Conservation (phyloP, 2,888 invertebrate genomes). For the Teleogryllus oceanicus region DNA sequence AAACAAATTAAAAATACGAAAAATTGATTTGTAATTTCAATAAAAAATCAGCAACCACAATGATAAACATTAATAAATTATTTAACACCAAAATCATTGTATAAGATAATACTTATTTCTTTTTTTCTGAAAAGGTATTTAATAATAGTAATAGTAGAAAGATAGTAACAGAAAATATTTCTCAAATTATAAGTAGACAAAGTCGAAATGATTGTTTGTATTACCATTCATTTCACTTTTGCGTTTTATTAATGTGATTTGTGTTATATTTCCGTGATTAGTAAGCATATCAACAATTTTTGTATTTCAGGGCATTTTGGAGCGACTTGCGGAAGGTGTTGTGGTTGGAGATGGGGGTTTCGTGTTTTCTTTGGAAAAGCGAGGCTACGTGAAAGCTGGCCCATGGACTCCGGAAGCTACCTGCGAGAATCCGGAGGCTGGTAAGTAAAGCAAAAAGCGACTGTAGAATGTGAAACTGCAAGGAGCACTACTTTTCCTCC, state of each 20-base stretch:
- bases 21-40: no score
- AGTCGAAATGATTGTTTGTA: no score
- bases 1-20: no score
- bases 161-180: no score
- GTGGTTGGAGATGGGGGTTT: conserved; percentile 49
- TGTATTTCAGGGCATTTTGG: conserved; percentile 38
- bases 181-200: no score
- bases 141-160: not conserved
- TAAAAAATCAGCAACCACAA: no score
- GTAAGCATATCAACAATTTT: no score
- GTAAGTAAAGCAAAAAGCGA: conserved; percentile 34
- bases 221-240: no score
- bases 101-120: not conserved
- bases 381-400: conserved; percentile 50
- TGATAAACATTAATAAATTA: not conserved
- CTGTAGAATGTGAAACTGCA: no score
- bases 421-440: conserved; percentile 48
- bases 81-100: not conserved
- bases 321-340: conserved; percentile 46
- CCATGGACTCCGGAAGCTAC: conserved; percentile 50
- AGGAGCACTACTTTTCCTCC: no score
- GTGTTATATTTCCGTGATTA: no score
- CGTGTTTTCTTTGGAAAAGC: conserved; percentile 48
- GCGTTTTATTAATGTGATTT: no score
- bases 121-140: not conserved